Evolutionary conservation across 1,140 invertebrate species (phyloP), one percentile per base, ranked within the genome.

Genomic region (Drosophila jambulina): DNA sequence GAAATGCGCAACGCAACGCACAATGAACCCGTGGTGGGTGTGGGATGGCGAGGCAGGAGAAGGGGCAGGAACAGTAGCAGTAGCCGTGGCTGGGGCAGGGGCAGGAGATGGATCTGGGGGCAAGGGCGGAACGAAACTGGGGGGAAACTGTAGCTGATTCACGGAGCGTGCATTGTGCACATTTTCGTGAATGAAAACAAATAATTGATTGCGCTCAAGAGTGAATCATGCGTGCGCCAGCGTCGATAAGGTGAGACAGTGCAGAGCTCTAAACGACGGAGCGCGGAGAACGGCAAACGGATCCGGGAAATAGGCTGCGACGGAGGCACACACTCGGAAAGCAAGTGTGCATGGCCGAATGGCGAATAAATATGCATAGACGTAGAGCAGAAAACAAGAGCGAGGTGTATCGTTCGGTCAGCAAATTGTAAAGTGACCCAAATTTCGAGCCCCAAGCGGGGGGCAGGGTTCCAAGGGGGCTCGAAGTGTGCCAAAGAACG

Each of bases 391-490:
- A 71, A 54, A 76, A 87, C 63, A 68, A 84, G 59, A 87, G 75
- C 71, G 63, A 82, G 64, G 46, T 49, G 53, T 78, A 78, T 83
- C 65, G 84, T 77, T 88, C 81, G 85, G 85, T 81, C 85, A 88
- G 85, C 85, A 80, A 85, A 91, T 91, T 90, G 75, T 90, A 85
- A 79, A 88, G 85, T 90, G 85, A 90, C 85, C 85, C 85, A 90
- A 90, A 90, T 90, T 88, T 75, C 42, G 27, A 63, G 58, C 62
- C 60, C 74, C 74, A 48, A 63, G 63, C 67, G 29, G 36, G 48
- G 40, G 57, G 19, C 27, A 40, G 32, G 25, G 69, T 32, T 56
- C 53, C 53, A 56, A 40, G 62, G 27, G 54, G 62, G 57, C 58
- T 65, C 77, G 76, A 87, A 87, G 84, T 87, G 85, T 88, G 84